Percentiles rank a stretch among this genome's conserved stretches.
Conservation (phyloP, 2,113 vertebrate species). For the Mugil cephalus region DNA sequence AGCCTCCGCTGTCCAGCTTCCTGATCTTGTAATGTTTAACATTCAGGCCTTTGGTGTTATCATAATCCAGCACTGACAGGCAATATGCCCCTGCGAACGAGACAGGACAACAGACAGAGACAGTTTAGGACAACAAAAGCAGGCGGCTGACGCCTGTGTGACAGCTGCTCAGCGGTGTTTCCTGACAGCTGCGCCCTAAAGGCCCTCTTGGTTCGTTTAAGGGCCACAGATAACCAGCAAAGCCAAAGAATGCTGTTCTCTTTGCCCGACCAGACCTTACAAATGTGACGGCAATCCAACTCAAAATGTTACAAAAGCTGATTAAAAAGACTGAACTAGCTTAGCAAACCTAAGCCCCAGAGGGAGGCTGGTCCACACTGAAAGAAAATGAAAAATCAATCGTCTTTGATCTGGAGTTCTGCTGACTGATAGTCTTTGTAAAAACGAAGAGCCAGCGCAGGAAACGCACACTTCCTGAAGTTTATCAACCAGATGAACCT, state of each 20-base stretch:
- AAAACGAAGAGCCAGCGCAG: conserved; percentile 16
- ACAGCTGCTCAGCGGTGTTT: conserved; percentile 67
- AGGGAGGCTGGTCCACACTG: not conserved
- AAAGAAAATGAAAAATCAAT: conserved; percentile 28
- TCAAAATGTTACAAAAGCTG: not conserved
- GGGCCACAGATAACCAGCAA: conserved; percentile 11
- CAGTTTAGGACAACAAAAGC: conserved; percentile 45
- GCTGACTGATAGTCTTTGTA: conserved; percentile 11
- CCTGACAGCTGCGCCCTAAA: conserved; percentile 57
- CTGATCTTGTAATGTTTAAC: conserved; percentile 99
- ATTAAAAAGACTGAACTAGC: not conserved
- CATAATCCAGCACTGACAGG: conserved; percentile 94
- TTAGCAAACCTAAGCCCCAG: not conserved
- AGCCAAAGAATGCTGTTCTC: conserved; percentile 8
- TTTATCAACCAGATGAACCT: conserved; percentile 2
- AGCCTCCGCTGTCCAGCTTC: conserved; percentile 95
- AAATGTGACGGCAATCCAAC: not conserved
- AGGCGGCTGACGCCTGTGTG: conserved; percentile 11
- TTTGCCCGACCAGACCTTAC: not conserved
- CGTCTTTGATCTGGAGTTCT: conserved; percentile 30
- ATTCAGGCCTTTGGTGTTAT: conserved; percentile 94
- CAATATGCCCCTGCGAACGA: conserved; percentile 91
- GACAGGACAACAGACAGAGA: conserved; percentile 42
- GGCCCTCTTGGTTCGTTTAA: conserved; percentile 21
- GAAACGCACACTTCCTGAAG: not conserved